Percentiles rank a stretch among this genome's conserved stretches.
Conservation (phyloP, 2,113 vertebrate genomes). For the Varanus salvator region DNA sequence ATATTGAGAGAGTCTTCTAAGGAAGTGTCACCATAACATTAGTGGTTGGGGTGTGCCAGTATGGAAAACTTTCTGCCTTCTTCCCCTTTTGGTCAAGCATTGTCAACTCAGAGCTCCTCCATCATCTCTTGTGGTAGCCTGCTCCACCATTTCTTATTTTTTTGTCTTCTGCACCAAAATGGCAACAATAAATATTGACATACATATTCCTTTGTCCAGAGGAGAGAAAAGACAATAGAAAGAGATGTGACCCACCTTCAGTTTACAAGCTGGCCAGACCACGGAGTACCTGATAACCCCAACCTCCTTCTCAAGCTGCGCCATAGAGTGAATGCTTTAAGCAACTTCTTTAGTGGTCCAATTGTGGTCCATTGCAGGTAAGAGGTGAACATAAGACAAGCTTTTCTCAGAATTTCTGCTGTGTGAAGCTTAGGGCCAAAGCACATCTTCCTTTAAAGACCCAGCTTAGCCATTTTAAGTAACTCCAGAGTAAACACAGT, state of each 20-base stretch:
- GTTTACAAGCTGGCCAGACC: slow-evolving; percentile 97
- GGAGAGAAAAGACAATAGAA: slow-evolving; percentile 84
- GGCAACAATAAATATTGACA: not conserved
- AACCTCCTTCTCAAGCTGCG: slow-evolving; percentile 93
- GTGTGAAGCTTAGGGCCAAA: not conserved
- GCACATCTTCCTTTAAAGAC: no score
- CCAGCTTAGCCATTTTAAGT: no score
- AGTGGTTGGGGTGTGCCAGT: not conserved
- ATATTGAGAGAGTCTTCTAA: not conserved
- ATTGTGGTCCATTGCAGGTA: slow-evolving; percentile 97
- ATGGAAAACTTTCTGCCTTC: not conserved
- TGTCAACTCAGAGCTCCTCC: not conserved
- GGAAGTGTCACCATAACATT: not conserved
- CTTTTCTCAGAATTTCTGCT: not conserved
- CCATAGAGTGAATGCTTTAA: slow-evolving; percentile 91
- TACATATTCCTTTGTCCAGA: slow-evolving; percentile 71
- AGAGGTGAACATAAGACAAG: not conserved
- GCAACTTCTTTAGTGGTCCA: slow-evolving; percentile 95
- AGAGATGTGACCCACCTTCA: slow-evolving; percentile 96
- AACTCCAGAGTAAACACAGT: no score
- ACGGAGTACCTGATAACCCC: slow-evolving; percentile 92
- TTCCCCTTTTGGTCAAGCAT: not conserved
- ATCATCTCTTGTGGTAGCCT: not conserved
- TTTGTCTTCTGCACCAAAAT: not conserved
- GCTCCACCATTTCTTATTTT: not conserved